Conservation (phyloP, 2,113 vertebrate species). For the Noctilio leporinus region DNA sequence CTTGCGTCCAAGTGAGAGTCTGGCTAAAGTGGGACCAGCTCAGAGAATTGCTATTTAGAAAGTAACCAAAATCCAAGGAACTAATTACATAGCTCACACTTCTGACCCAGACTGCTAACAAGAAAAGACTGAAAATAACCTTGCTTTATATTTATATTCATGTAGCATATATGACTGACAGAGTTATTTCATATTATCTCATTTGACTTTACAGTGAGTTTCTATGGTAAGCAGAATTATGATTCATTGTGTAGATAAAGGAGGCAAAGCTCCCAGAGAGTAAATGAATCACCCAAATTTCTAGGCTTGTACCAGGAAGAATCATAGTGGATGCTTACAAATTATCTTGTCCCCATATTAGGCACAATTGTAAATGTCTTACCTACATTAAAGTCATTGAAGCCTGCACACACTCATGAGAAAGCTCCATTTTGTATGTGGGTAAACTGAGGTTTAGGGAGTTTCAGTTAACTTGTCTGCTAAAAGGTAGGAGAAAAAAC, state of each 20-base stretch:
- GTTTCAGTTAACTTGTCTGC: not conserved
- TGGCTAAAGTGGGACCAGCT: not conserved
- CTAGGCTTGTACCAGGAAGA: not conserved
- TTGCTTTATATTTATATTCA: not conserved
- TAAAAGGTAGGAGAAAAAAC: not conserved
- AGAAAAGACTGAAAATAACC: not conserved
- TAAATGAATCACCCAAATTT: not conserved
- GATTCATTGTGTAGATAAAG: not conserved
- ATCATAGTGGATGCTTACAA: not conserved
- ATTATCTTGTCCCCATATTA: not conserved
- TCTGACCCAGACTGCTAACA: not conserved
- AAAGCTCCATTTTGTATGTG: not conserved
- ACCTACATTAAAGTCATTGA: not conserved
- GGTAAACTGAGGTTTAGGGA: not conserved
- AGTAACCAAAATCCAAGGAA: not conserved
- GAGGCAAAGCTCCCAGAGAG: not conserved
- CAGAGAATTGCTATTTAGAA: not conserved
- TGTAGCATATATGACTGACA: not conserved
- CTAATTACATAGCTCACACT: not conserved
- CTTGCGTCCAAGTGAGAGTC: not conserved
- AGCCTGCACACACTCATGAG: not conserved
- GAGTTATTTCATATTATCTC: not conserved
- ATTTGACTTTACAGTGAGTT: not conserved
- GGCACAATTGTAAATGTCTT: not conserved
- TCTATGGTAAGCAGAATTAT: not conserved